A percentile compares a stretch with the other conserved stretches of the same genome.
These are phyloP conservation scores for Pangasius macronema DNA, from an alignment of 2,797 vertebrate species.

Conservation along the genomic window DNA sequence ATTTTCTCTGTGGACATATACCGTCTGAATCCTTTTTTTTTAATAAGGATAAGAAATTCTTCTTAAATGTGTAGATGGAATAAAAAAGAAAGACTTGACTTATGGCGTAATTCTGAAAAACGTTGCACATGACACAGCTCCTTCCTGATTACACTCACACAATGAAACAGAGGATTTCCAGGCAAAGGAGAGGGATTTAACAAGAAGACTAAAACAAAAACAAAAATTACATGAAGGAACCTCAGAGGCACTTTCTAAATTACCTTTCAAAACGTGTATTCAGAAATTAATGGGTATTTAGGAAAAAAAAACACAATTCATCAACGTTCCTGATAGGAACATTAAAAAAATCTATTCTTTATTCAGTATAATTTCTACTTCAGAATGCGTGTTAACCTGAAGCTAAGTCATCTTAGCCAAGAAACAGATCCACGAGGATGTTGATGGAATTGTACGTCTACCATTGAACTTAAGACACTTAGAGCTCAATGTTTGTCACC, in stretches of 20 bases:
- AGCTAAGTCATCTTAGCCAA: slow-evolving; percentile 37
- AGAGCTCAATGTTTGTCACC: neutral
- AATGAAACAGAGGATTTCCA: slow-evolving; percentile 25
- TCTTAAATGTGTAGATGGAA: neutral
- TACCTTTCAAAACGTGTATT: slow-evolving; percentile 25
- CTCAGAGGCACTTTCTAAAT: slow-evolving; percentile 40
- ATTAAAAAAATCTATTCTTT: neutral
- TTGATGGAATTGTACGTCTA: neutral
- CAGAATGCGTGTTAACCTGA: slow-evolving; percentile 3
- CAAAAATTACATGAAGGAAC: slow-evolving; percentile 20
- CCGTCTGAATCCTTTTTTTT: neutral
- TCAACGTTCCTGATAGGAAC: slow-evolving; percentile 33
- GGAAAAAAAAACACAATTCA: slow-evolving; percentile 43
- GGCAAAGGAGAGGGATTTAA: slow-evolving; percentile 14
- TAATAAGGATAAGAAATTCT: neutral
- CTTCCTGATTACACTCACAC: slow-evolving; percentile 45
- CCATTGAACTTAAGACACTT: neutral
- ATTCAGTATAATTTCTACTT: slow-evolving; percentile 34
- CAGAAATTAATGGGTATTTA: slow-evolving; percentile 30
- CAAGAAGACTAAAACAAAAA: slow-evolving; percentile 31
- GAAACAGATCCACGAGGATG: neutral
- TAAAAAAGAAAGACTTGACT: neutral
- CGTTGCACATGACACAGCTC: slow-evolving; percentile 11
- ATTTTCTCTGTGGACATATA: neutral
- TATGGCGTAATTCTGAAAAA: slow-evolving; percentile 8